Base-by-base conservation (phyloP, 2,888 invertebrate species). In the Andrena hattorfiana region DNA sequence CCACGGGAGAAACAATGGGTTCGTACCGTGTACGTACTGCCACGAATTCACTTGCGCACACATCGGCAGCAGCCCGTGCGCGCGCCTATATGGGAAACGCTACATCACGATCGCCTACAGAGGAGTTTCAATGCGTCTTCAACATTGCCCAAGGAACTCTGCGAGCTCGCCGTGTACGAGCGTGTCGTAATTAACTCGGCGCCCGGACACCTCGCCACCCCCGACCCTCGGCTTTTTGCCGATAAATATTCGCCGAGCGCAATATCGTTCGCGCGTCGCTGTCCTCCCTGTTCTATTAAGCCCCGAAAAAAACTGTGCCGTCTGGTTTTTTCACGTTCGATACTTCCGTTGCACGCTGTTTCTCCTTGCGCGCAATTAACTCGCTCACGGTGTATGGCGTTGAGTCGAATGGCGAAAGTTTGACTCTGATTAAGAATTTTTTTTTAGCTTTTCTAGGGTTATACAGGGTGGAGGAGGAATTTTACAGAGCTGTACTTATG, bases 101-200 rank as follows among this genome's bases (percentile, higher is more conserved):
- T 54, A 51, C 30, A 20, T 64, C 26, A 62, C 49, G 67, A 66
- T 69, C 59, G 60, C 26, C 42, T 16, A 26, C 56, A 10, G 51
- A 23, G 48, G 67, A 76, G 80, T 82, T 83, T 87, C 84, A 86
- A 87, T 86, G 66, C 77, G 78, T 81, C 85, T 89, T 87, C 71
- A 8, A 64, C 73, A 74, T 42, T 67, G 67, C 68, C 42, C 54
- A 51, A 48, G 72, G 59, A 72, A 68, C 56, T 16, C 54, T 5
- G 59, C 10, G 13, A 30, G 71, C 48, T 23, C 42, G 23, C 35
- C 76, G 76, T 68, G 42, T 32, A 69, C 76, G 69, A 69, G 56
- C 71, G 26, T 54, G 49, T 7, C 16, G 66, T 82, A 87, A 87
- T 87, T 88, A 86, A 80, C 77, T 71, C 70, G 62, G 59, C 42